Conservation (phyloP, 2,888 invertebrate genomes). For the Drosophila tanythrix region DNA sequence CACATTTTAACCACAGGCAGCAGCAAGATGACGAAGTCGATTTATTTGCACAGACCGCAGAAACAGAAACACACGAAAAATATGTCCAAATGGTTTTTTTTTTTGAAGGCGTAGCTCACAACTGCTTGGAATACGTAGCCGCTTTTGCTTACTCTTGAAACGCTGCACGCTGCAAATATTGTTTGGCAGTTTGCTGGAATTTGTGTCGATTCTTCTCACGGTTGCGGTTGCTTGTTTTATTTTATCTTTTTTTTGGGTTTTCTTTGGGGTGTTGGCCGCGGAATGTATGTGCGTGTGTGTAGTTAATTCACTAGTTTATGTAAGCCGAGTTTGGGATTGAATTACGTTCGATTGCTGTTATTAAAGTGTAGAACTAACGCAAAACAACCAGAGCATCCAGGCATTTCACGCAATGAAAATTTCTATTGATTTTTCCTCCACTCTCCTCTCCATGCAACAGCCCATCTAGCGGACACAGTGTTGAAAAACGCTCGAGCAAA, state of each 20-base stretch:
- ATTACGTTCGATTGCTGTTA: constrained; percentile 47
- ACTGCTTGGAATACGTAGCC: not conserved
- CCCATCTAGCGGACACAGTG: constrained; percentile 59
- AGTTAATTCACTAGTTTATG: constrained; percentile 47
- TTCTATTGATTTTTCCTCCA: constrained; percentile 83
- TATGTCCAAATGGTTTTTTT: constrained; percentile 16
- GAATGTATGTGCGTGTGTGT: constrained; percentile 55
- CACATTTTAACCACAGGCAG: constrained; percentile 36
- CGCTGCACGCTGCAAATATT: constrained; percentile 35
- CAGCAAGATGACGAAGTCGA: constrained; percentile 79
- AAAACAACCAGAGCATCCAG: constrained; percentile 68
- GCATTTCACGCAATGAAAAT: constrained; percentile 79
- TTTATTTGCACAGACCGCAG: constrained; percentile 66
- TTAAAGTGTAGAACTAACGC: constrained; percentile 67
- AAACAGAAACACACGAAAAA: constrained; percentile 20
- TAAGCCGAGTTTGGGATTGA: constrained; percentile 49
- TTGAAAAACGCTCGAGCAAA: constrained; percentile 20
- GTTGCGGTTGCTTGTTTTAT: constrained; percentile 36
- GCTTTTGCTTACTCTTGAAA: constrained; percentile 58
- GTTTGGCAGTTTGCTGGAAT: constrained; percentile 65
- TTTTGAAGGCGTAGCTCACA: constrained; percentile 23
- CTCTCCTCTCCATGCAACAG: constrained; percentile 68
- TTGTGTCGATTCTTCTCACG: constrained; percentile 61
- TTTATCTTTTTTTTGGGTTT: constrained; percentile 29
- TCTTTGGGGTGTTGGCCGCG: constrained; percentile 71